Conservation (phyloP, 2,797 vertebrate genomes). For the Danio aesculapii region DNA sequence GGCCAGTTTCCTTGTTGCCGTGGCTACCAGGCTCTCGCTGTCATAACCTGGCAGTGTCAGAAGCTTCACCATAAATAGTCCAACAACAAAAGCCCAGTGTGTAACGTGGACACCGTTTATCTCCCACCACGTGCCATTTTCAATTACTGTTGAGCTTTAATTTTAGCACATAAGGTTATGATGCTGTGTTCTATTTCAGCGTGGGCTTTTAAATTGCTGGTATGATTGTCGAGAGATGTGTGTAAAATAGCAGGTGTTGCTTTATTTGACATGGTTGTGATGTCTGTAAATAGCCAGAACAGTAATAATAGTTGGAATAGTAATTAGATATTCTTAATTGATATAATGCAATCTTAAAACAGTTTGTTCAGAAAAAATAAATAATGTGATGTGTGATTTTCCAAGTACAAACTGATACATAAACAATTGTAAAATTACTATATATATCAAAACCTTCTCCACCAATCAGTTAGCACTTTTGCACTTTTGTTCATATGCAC, state of each 20-base stretch:
- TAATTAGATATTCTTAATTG: background rate
- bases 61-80: constrained; percentile 53
- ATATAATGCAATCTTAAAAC: background rate
- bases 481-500: no score
- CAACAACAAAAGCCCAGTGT: constrained; percentile 24
- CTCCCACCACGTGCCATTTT: constrained; percentile 33
- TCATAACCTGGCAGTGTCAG: constrained; percentile 51
- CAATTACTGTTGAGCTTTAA: constrained; percentile 29
- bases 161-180: constrained; percentile 6
- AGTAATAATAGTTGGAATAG: background rate
- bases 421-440: no score
- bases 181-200: background rate
- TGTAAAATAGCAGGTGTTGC: no score
- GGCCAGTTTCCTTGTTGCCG: constrained; percentile 59
- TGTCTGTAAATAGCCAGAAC: background rate
- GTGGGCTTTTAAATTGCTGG: background rate
- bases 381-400: no score
- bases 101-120: constrained; percentile 33
- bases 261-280: background rate
- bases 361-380: no score
- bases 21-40: constrained; percentile 54
- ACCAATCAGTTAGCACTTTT: no score
- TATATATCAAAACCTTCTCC: no score
- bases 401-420: no score
- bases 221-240: background rate